Evolutionary conservation across 1,140 invertebrate genomes (phyloP).

Genomic region (Bombyx mori): DNA sequence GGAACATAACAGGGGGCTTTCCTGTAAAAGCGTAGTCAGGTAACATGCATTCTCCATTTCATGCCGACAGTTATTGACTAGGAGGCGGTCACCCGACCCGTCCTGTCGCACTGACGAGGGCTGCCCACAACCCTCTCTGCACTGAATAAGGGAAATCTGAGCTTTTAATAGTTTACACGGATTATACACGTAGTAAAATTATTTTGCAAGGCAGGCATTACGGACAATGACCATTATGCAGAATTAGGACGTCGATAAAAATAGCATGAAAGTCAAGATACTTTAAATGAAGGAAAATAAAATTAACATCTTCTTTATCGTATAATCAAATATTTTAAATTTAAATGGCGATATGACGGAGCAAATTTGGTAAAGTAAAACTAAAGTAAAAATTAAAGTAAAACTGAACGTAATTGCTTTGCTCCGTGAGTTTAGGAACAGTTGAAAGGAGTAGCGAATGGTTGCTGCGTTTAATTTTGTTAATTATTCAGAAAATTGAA

Average conservation of each 20-base stretch:
- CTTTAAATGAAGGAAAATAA: too few species aligned
- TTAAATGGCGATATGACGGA: too few species aligned
- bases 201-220: too few species aligned
- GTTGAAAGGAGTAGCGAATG: slow-evolving; percentile 37
- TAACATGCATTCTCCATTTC: slow-evolving; percentile 37
- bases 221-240: too few species aligned
- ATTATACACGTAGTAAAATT: too few species aligned
- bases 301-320: too few species aligned
- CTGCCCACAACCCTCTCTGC: slow-evolving; percentile 8
- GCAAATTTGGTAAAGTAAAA: too few species aligned
- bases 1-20: not conserved
- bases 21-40: slow-evolving; percentile 6
- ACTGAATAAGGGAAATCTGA: slow-evolving; percentile 9
- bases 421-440: slow-evolving; percentile 36
- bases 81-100: slow-evolving; percentile 5
- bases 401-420: slow-evolving; percentile 45
- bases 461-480: slow-evolving; percentile 47
- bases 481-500: slow-evolving; percentile 53
- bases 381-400: slow-evolving; percentile 30
- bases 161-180: slow-evolving; percentile 1
- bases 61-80: slow-evolving; percentile 35
- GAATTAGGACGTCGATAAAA: too few species aligned
- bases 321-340: too few species aligned
- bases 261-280: too few species aligned
- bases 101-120: slow-evolving; percentile 7